Evolutionary conservation across 2,888 invertebrate species (phyloP), one percentile per base, ranked within the genome.

Genomic region (Clunio marinus): DNA sequence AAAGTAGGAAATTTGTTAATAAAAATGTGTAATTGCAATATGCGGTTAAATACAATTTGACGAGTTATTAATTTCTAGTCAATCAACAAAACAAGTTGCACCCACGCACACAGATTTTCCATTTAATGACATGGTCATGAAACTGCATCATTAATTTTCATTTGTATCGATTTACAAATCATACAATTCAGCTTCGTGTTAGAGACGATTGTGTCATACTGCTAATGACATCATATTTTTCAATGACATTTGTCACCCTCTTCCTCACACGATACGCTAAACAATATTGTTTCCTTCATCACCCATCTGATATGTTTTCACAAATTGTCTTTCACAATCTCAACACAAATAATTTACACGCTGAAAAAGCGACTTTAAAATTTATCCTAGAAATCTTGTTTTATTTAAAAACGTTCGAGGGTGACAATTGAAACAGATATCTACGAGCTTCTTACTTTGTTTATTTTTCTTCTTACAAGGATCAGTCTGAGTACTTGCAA

Each of bases 21-120:
- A 27, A 63, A 59, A 63, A 63, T 37, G 35, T 62, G 63, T 63
- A 63, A 63, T 63, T 63, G 63, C 63, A 63, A 63, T 46, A 22
- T 63, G 63, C 46, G 63, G 63, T 63, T 15, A 25, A 46, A 46
- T 63, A 28, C 63, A 63, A 63, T 63, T 63, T 63, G 63, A 63
- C 63, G 63, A 63, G 63, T 63, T 63, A 63, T 63, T 63, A 63
- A 63, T 63, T 63, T 46, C 63, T 63, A 63, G 63, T 63, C 63
- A 63, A 63, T 63, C 63, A 63, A 63, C 46, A 46, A 46, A 63
- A 63, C 63, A 63, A 63, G 63, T 63, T 63, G 25, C 45, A 63
- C 45, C 41, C 62, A 24, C 62, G 24, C 7, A 24, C 22, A 62
- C 60, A 37, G 37, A 63, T 22, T 63, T n/a, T 8, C n/a, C 8